Conservation (phyloP, 2,888 invertebrate genomes). For the Agriopis marginaria region DNA sequence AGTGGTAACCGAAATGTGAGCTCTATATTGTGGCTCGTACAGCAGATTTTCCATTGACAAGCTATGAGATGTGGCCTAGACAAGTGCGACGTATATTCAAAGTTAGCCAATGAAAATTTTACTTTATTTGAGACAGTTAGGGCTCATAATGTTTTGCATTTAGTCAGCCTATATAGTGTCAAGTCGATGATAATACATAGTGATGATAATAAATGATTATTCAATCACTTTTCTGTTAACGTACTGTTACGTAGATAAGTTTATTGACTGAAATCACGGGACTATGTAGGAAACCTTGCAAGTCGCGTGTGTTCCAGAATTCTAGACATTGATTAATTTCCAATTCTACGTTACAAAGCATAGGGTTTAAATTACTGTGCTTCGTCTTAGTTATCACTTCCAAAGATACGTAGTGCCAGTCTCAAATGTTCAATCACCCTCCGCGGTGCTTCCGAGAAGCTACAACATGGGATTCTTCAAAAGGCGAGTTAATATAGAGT, state of each 20-base stretch:
- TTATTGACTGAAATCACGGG: neutral
- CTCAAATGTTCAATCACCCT: no score
- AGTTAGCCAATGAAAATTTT: neutral
- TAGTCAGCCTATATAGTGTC: neutral
- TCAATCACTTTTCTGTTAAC: neutral
- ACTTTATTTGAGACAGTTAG: neutral
- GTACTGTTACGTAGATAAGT: neutral
- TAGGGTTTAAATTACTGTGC: no score
- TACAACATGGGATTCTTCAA: no score
- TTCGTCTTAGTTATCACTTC: no score
- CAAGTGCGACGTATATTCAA: neutral
- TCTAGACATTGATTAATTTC: no score
- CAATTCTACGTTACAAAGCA: no score
- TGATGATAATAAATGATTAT: neutral
- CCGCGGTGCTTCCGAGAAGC: no score
- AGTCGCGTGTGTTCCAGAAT: neutral
- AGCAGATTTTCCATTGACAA: neutral
- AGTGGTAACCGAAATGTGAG: neutral
- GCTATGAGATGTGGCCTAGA: neutral
- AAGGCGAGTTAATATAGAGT: no score
- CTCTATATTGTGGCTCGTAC: neutral
- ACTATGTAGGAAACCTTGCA: neutral
- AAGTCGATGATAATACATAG: neutral
- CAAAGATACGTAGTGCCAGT: no score
- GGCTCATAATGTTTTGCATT: neutral